A percentile compares a stretch with the other conserved stretches of the same genome.
phyloP scores from a whole-genome alignment of 2,797 vertebrate species.

The Toxotes lorentzi region DNA sequence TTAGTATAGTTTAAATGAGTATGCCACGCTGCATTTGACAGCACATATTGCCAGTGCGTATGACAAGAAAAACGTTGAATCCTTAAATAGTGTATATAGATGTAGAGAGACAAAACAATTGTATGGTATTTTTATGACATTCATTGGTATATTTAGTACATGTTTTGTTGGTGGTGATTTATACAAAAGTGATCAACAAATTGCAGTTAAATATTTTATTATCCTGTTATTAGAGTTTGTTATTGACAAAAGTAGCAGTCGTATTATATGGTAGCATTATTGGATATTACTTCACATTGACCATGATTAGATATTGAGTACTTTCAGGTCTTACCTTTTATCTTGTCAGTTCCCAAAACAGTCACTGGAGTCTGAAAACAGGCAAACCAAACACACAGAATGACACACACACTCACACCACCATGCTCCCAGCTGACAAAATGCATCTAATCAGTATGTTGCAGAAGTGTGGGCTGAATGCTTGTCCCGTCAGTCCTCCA shows the following conservation, averaged over 20 bases:
- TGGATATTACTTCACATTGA: not conserved
- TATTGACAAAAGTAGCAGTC: not conserved
- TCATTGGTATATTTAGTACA: not conserved
- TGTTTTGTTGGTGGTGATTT: not conserved
- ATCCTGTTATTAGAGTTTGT: too few relatives aligned
- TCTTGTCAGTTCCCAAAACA: slow-evolving; percentile 21
- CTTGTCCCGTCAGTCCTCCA: slow-evolving; percentile 38
- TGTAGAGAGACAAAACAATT: not conserved
- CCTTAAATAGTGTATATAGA: not conserved
- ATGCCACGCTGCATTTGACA: not conserved
- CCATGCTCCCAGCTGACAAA: slow-evolving; percentile 10
- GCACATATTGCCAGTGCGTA: not conserved
- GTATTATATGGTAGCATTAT: not conserved
- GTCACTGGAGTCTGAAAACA: slow-evolving; percentile 39
- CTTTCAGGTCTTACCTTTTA: slow-evolving; percentile 58
- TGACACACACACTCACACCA: slow-evolving; percentile 26
- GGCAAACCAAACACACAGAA: slow-evolving; percentile 25
- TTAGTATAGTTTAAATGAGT: not conserved
- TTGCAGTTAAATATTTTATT: not conserved
- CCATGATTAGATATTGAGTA: not conserved
- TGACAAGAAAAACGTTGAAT: not conserved
- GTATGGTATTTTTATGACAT: not conserved
- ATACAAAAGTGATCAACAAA: not conserved
- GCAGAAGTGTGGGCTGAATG: not conserved
- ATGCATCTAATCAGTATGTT: slow-evolving; percentile 9